Evolutionary conservation across 2,797 vertebrate genomes (phyloP), one percentile per base, ranked within the genome.

Genomic region (Streptopelia turtur): DNA sequence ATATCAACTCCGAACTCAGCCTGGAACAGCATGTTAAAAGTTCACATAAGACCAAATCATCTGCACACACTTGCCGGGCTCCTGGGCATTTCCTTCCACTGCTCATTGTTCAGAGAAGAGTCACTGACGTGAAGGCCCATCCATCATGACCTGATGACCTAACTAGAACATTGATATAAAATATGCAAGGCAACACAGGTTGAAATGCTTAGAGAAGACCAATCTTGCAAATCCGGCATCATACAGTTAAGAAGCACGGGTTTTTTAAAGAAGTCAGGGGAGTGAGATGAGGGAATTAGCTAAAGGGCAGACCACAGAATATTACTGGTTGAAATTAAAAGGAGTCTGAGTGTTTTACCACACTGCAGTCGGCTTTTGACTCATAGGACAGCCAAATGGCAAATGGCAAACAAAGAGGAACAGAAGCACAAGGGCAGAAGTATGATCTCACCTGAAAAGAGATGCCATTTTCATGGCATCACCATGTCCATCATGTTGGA

Each of bases 271-370:
- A 95, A 30, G 37, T 57, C 92, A 89, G 47, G 25, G 50, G 5
- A 85, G 50, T 49, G 61, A 56, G 55, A 65, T 22, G 45, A 93
- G 27, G 50, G 75, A 83, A 92, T 64, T 28, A 74, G 37, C 24
- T 50, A 86, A 92, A 93, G 72, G 61, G 68, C 84, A 93, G 65
- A 83, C 68, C 72, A 91, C 55, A 92, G 50, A 89, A 55, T 17
- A 75, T n/a, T 27, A 60, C 5, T 47, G 12, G 7, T 18, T 75
- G 31, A 82, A 91, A 56, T 15, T 61, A 87, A 78, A 84, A 47
- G 33, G 21, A 70, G 27, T 9, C 3, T 5, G 21, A 28, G 68
- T 41, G 53, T 75, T 92, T 61, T 25, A 83, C 55, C 57, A 85
- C 5, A 0, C 27, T 75, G 53, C 28, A 80, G 65, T 55, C 57